A percentile compares a stretch with the other conserved stretches of the same genome.
These are phyloP conservation scores for Sebastes iracundus DNA, from an alignment of 2,797 vertebrate species.

Conservation along the genomic window DNA sequence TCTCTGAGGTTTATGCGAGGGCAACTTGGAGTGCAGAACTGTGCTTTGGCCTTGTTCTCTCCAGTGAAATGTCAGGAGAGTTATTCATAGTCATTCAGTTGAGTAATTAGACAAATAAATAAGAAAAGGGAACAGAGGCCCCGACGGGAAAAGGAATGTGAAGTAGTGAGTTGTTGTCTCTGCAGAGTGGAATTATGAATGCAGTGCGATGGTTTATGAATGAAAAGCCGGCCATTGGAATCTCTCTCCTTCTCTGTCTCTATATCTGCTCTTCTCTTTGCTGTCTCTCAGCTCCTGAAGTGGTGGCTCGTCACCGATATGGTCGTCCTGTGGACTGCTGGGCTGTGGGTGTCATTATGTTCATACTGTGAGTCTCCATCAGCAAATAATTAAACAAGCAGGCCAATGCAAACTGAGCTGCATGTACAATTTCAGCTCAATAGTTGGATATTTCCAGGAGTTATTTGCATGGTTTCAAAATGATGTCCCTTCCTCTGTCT, in stretches of 20 bases:
- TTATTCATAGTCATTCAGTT: conserved; percentile 56
- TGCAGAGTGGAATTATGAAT: conserved; percentile 24
- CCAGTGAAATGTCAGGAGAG: conserved; percentile 45
- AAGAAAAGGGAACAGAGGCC: conserved; percentile 35
- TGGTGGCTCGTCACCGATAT: conserved; percentile 88
- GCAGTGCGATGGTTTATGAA: conserved; percentile 14
- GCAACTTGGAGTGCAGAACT: conserved; percentile 37
- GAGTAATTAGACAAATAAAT: conserved; percentile 68
- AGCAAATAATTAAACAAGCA: neutral
- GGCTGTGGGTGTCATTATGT: conserved; percentile 91
- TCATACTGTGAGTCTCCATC: conserved; percentile 85
- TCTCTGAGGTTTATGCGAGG: conserved; percentile 41
- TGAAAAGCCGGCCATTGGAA: conserved; percentile 1
- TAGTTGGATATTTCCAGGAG: neutral
- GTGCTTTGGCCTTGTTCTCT: conserved; percentile 40
- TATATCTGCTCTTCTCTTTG: conserved; percentile 1
- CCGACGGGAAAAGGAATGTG: conserved; percentile 18
- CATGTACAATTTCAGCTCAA: neutral
- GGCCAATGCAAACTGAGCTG: neutral
- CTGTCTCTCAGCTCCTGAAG: conserved; percentile 84
- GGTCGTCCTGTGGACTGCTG: conserved; percentile 91
- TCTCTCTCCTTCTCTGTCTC: neutral
- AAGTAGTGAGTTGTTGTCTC: conserved; percentile 15
- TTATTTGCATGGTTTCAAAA: neutral
- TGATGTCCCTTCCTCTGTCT: neutral